Evolutionary conservation across 2,113 vertebrate genomes (phyloP).

Genomic region (Podarcis muralis): DNA sequence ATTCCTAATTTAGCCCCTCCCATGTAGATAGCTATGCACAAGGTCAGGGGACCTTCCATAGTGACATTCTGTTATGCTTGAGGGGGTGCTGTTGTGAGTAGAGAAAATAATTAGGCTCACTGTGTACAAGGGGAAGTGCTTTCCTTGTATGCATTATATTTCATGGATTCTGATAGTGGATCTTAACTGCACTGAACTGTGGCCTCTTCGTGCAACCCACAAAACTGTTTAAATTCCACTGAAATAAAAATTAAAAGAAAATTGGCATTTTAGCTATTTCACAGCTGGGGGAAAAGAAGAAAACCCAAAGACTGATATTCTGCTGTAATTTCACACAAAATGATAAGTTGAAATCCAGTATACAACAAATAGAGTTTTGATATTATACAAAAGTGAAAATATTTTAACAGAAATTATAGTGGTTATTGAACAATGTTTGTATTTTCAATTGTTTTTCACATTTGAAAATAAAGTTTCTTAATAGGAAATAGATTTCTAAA

Average conservation of each 20-base stretch:
- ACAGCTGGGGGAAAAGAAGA: neutral
- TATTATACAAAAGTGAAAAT: conserved; percentile 51
- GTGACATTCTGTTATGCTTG: neutral
- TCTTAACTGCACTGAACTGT: neutral
- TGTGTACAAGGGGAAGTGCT: neutral
- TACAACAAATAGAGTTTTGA: conserved; percentile 46
- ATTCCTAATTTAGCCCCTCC: neutral
- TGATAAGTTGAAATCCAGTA: conserved; percentile 40
- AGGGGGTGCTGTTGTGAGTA: neutral
- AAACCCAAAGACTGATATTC: conserved; percentile 1
- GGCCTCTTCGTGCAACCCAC: neutral
- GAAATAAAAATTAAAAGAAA: neutral
- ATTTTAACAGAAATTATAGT: conserved; percentile 60
- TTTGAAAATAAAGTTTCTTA: conserved; percentile 67
- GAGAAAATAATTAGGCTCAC: neutral
- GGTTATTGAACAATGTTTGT: conserved; percentile 32
- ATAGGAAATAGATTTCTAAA: conserved; percentile 44
- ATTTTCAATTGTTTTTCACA: conserved; percentile 54
- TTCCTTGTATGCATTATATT: neutral
- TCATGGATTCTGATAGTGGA: neutral
- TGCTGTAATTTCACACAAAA: conserved; percentile 48
- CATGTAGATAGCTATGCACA: neutral
- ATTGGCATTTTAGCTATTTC: neutral
- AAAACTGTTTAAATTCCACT: neutral
- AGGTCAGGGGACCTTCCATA: neutral